Percentiles rank a stretch among this genome's conserved stretches.
phyloP scores from a whole-genome alignment of 1,140 invertebrate genomes.

The Leucophenga varia region DNA sequence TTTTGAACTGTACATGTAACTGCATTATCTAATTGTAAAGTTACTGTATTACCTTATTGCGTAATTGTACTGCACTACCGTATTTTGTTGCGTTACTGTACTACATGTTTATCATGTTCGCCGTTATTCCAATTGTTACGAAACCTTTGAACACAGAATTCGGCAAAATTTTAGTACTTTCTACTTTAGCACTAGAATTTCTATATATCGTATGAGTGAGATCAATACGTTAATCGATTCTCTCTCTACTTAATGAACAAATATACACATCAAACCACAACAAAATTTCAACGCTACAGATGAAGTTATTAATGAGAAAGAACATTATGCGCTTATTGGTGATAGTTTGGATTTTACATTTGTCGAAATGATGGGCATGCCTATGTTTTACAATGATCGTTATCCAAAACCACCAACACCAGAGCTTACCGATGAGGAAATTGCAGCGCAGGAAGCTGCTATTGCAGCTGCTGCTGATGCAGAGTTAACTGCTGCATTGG shows the following conservation, averaged over 20 bases:
- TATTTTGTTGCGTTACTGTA: no score
- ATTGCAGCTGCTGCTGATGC: slow-evolving; percentile 15
- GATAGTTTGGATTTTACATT: slow-evolving; percentile 97
- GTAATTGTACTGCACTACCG: no score
- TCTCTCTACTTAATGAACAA: slow-evolving; percentile 12
- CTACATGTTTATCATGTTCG: no score
- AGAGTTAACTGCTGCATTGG: slow-evolving; percentile 20
- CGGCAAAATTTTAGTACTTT: no score
- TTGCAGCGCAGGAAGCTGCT: slow-evolving; percentile 28
- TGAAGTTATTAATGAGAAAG: slow-evolving; percentile 96
- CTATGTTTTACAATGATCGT: slow-evolving; percentile 57
- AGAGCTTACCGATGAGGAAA: slow-evolving; percentile 49
- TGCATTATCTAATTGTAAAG: no score
- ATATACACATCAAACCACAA: slow-evolving; percentile 8
- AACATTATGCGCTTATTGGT: slow-evolving; percentile 96
- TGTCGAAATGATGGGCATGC: slow-evolving; percentile 84
- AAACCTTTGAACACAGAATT: no score
- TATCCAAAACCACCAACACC: slow-evolving; percentile 55
- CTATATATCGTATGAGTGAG: no score
- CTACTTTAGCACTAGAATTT: no score
- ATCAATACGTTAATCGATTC: no score
- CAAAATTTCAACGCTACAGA: slow-evolving; percentile 67
- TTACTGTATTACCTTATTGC: no score
- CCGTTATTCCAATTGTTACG: no score
- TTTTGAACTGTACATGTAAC: no score